These are phyloP conservation scores for Podabrus alpinus DNA, from an alignment of 2,888 invertebrate species.

Conservation along the genomic window DNA sequence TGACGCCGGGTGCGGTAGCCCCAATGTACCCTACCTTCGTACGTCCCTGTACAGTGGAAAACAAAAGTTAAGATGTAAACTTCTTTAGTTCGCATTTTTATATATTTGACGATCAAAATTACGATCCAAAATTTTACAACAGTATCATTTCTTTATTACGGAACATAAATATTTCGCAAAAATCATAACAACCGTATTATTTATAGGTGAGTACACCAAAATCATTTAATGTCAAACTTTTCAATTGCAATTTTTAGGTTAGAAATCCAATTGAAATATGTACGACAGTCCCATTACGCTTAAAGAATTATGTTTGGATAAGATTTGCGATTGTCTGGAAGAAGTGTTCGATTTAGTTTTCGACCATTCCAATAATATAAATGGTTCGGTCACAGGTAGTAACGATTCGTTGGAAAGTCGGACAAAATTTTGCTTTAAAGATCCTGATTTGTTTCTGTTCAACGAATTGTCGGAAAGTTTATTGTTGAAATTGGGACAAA, in stretches of 20 bases:
- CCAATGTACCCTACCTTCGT: no score
- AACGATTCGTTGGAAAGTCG: conserved; percentile 7
- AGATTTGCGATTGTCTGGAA: conserved; percentile 66
- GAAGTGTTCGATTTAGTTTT: conserved; percentile 58
- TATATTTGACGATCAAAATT: not conserved
- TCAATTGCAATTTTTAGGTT: conserved; percentile 1
- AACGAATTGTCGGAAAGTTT: conserved; percentile 63
- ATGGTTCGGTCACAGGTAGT: conserved; percentile 32
- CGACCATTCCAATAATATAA: conserved; percentile 38
- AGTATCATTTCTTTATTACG: not conserved
- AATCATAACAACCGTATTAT: not conserved
- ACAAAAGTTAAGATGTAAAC: not conserved
- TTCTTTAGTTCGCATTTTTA: not conserved
- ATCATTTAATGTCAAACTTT: not conserved
- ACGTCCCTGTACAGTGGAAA: not conserved
- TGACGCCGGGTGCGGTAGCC: no score
- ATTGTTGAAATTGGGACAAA: conserved; percentile 60
- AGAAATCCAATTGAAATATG: conserved; percentile 54
- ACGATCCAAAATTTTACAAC: not conserved
- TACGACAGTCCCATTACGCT: conserved; percentile 66
- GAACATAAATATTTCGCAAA: not conserved
- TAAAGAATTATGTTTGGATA: conserved; percentile 67
- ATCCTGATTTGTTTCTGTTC: conserved; percentile 62
- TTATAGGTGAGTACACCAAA: not conserved
- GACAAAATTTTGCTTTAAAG: conserved; percentile 54